phyloP scores from a whole-genome alignment of 2,113 vertebrate species.

The Cephalophus harveyi region DNA sequence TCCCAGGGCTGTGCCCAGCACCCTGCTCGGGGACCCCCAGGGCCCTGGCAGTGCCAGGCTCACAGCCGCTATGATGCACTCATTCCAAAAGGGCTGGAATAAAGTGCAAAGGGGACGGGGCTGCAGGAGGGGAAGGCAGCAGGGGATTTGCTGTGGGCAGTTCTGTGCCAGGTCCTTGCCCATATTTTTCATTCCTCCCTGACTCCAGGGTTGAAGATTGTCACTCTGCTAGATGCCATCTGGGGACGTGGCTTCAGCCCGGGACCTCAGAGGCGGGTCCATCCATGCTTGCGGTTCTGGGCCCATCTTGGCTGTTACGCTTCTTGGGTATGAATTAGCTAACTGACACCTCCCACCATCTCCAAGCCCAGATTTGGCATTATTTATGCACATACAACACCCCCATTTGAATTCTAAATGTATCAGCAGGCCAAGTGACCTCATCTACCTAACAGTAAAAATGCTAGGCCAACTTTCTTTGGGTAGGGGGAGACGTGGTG shows the following conservation, averaged over 20 bases:
- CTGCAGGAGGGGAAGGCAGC: background rate
- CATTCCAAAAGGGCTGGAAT: background rate
- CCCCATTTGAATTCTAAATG: background rate
- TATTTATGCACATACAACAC: background rate
- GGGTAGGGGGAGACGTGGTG: background rate
- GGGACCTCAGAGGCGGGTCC: background rate
- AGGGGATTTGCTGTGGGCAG: background rate
- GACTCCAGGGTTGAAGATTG: background rate
- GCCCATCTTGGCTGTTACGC: background rate
- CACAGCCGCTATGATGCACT: too few relatives aligned
- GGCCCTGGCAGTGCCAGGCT: background rate
- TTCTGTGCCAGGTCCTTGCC: background rate
- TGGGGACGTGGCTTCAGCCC: too few relatives aligned
- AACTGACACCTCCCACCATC: background rate
- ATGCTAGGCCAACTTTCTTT: background rate
- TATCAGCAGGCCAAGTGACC: background rate
- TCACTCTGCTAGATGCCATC: background rate
- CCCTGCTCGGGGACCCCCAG: background rate
- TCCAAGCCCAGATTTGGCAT: background rate
- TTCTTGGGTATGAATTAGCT: background rate
- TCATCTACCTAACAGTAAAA: background rate
- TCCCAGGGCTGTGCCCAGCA: accelerated
- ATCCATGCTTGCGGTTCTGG: background rate
- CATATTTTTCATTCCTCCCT: background rate
- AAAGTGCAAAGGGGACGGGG: accelerated